Conservation (phyloP, 1,140 invertebrate genomes). For the Pseudoatta argentina region DNA sequence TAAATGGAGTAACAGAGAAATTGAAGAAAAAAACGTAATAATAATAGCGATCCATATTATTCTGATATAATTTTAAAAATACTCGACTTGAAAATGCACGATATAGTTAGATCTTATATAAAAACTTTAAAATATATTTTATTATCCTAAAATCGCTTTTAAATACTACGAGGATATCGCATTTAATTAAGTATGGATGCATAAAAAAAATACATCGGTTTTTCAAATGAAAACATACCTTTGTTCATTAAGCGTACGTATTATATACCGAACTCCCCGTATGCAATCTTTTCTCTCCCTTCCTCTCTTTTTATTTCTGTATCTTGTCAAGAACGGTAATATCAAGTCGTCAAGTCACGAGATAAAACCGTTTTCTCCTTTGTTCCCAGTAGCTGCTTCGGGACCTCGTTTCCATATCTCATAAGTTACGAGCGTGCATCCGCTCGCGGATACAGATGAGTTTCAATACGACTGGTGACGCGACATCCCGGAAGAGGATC, state of each 20-base stretch:
- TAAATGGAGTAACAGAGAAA: background rate
- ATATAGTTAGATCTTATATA: background rate
- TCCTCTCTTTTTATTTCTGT: background rate
- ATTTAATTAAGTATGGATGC: background rate
- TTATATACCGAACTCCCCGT: background rate
- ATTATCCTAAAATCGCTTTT: background rate
- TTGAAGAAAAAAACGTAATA: background rate
- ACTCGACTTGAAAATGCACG: background rate
- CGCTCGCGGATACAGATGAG: constrained; percentile 8
- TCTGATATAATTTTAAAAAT: background rate
- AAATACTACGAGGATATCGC: background rate
- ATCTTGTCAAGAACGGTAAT: constrained; percentile 26
- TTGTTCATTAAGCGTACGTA: too few species aligned
- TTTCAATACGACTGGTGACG: constrained; percentile 36
- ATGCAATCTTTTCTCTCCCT: background rate
- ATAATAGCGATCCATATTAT: background rate
- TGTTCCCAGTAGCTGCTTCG: constrained; percentile 31
- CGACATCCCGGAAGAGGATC: constrained; percentile 20
- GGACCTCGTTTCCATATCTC: constrained; percentile 50
- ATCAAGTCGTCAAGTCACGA: background rate
- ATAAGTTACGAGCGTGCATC: constrained; percentile 47
- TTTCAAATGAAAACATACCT: background rate
- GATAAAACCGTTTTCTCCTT: constrained; percentile 51
- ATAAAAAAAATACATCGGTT: background rate
- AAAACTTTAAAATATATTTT: background rate